Evolutionary conservation across 2,888 invertebrate genomes (phyloP).

Genomic region (Orgyia antiqua): DNA sequence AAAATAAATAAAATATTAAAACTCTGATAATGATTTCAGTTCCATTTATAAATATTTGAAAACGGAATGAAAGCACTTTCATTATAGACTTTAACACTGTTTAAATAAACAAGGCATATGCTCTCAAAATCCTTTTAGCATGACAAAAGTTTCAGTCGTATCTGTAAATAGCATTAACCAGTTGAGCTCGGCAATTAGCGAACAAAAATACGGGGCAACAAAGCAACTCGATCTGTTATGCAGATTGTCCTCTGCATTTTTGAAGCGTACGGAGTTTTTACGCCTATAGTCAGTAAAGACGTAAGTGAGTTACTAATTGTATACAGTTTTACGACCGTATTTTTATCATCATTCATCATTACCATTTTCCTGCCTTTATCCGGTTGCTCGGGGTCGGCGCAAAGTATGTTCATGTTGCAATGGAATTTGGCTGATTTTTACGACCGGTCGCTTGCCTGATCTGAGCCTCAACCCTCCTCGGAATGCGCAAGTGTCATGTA

Average conservation of each 20-base stretch:
- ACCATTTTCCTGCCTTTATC: too few relatives aligned
- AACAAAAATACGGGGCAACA: slow-evolving; percentile 35
- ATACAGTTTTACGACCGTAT: neutral
- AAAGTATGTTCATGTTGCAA: too few relatives aligned
- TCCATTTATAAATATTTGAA: too few relatives aligned
- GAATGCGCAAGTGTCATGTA: too few relatives aligned
- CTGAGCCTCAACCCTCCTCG: too few relatives aligned
- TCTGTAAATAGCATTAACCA: slow-evolving; percentile 18
- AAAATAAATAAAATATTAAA: too few relatives aligned
- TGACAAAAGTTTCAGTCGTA: slow-evolving; percentile 2
- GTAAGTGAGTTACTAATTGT: too few relatives aligned
- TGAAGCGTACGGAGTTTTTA: slow-evolving; percentile 24
- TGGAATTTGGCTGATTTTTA: too few relatives aligned
- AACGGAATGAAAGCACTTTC: too few relatives aligned
- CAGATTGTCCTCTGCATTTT: slow-evolving; percentile 44
- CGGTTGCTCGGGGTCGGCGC: too few relatives aligned
- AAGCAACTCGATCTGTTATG: slow-evolving; percentile 38
- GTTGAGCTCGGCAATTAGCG: slow-evolving; percentile 27
- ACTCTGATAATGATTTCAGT: too few relatives aligned
- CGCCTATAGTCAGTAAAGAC: slow-evolving; percentile 1
- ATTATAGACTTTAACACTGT: neutral
- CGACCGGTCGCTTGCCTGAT: too few relatives aligned
- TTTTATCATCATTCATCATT: neutral
- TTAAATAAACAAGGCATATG: slow-evolving; percentile 1
- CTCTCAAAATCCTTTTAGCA: slow-evolving; percentile 2